A percentile compares a stretch with the other conserved stretches of the same genome.
These are phyloP conservation scores for Hemicordylus capensis DNA, from an alignment of 2,113 vertebrate genomes.

Conservation along the genomic window DNA sequence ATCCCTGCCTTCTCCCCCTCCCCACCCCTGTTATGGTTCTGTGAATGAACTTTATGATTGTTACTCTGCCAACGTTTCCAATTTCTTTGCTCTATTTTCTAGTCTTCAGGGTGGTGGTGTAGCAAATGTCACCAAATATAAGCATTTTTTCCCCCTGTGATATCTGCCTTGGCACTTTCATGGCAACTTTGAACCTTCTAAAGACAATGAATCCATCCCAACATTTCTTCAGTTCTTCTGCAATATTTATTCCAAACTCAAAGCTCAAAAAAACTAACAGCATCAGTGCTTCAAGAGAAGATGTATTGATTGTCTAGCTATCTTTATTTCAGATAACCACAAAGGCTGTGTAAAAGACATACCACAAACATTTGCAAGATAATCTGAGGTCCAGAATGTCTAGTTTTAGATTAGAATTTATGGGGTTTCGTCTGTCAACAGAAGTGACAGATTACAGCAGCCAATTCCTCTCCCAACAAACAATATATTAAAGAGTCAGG, in stretches of 20 bases:
- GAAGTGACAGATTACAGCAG: constrained; percentile 65
- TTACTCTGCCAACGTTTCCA: background rate
- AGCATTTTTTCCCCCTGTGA: background rate
- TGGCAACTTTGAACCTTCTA: background rate
- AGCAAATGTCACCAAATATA: background rate
- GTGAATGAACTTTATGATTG: too few species aligned
- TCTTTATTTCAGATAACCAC: constrained; percentile 43
- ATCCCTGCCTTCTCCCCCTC: too few species aligned
- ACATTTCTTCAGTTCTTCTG: background rate
- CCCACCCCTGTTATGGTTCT: too few species aligned
- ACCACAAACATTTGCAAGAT: constrained; percentile 50
- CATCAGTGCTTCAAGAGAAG: constrained; percentile 27
- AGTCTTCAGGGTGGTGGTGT: background rate
- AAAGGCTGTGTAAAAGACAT: constrained; percentile 35
- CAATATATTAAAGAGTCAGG: constrained; percentile 38
- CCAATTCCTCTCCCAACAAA: constrained; percentile 50
- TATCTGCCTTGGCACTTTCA: background rate
- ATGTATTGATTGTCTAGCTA: constrained; percentile 28
- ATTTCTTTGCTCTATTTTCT: background rate
- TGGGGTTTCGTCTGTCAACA: constrained; percentile 52
- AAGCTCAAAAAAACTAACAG: constrained; percentile 15
- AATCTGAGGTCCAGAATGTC: constrained; percentile 44
- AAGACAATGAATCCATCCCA: constrained; percentile 4
- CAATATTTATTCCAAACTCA: background rate
- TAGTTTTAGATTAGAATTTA: constrained; percentile 64